Conservation (phyloP, 2,888 invertebrate genomes). For the Phaedon cochleariae region DNA sequence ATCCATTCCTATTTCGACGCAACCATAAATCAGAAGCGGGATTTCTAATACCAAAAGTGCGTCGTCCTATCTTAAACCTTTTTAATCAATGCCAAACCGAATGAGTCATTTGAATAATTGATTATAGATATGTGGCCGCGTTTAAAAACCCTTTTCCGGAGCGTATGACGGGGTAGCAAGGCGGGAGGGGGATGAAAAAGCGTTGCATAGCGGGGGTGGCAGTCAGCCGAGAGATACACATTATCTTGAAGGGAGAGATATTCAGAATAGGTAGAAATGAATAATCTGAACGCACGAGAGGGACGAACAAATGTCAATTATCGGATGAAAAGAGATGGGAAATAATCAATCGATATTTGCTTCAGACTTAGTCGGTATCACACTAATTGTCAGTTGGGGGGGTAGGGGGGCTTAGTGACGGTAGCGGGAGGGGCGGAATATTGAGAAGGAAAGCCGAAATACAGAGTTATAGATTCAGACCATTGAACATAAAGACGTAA, state of each 20-base stretch:
- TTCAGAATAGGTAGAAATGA: conserved; percentile 46
- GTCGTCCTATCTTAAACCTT: conserved; percentile 40
- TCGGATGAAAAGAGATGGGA: conserved; percentile 46
- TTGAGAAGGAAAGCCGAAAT: conserved; percentile 51
- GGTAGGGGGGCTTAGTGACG: too few species aligned
- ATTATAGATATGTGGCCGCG: conserved; percentile 52
- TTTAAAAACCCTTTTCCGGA: conserved; percentile 51
- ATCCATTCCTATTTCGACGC: conserved; percentile 1
- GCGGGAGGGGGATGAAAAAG: conserved; percentile 35
- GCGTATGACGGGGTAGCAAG: conserved; percentile 18
- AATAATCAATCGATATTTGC: conserved; percentile 61
- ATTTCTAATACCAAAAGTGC: conserved; percentile 35
- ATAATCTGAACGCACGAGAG: conserved; percentile 52
- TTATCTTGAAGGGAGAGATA: conserved; percentile 44
- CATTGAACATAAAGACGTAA: too few species aligned
- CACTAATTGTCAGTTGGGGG: conserved; percentile 57
- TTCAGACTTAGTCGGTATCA: conserved; percentile 61
- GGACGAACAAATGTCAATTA: conserved; percentile 56
- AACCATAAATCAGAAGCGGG: conserved; percentile 33
- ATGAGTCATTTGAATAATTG: conserved; percentile 54
- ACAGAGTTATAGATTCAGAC: conserved; percentile 41
- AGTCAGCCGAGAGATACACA: conserved; percentile 40
- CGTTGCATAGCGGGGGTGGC: conserved; percentile 38
- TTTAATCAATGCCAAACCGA: conserved; percentile 45
- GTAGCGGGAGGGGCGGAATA: conserved; percentile 40